Conservation (phyloP, 1,140 invertebrate genomes). For the Halictus rubicundus region DNA sequence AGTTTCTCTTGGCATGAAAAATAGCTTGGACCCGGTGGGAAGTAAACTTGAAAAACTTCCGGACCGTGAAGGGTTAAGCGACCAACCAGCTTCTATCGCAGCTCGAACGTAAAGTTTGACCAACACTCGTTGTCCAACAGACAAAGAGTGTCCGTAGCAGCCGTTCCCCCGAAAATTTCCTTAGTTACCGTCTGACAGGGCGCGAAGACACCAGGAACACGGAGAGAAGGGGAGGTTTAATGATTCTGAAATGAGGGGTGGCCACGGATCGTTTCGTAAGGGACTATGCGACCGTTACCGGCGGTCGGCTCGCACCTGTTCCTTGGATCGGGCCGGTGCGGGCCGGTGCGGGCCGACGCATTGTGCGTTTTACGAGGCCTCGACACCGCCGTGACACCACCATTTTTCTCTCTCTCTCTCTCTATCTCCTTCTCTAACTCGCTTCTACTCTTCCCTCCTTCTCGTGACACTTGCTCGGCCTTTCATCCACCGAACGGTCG, state of each 20-base stretch:
- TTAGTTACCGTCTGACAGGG: background rate
- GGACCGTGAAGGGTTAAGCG: too few species aligned
- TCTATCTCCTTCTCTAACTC: background rate
- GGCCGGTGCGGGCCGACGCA: background rate
- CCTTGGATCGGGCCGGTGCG: background rate
- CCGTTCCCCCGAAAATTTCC: conserved; percentile 28
- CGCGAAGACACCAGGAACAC: background rate
- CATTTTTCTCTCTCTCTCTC: background rate
- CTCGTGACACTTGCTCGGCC: background rate
- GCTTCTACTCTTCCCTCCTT: background rate
- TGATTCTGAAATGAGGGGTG: conserved; percentile 52
- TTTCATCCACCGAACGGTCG: background rate
- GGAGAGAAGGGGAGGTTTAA: conserved; percentile 36
- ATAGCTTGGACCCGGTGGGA: too few species aligned
- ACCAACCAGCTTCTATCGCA: too few species aligned
- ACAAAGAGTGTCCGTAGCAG: background rate
- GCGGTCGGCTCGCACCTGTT: conserved; percentile 52
- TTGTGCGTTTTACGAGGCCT: conserved; percentile 35
- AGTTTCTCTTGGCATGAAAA: too few species aligned
- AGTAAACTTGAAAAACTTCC: too few species aligned
- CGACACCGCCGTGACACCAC: background rate
- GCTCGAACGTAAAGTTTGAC: too few species aligned
- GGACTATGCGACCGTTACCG: conserved; percentile 47
- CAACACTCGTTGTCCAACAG: background rate
- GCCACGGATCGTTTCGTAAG: conserved; percentile 9